phyloP scores from a whole-genome alignment of 2,113 vertebrate species.

The Cololabis saira region DNA sequence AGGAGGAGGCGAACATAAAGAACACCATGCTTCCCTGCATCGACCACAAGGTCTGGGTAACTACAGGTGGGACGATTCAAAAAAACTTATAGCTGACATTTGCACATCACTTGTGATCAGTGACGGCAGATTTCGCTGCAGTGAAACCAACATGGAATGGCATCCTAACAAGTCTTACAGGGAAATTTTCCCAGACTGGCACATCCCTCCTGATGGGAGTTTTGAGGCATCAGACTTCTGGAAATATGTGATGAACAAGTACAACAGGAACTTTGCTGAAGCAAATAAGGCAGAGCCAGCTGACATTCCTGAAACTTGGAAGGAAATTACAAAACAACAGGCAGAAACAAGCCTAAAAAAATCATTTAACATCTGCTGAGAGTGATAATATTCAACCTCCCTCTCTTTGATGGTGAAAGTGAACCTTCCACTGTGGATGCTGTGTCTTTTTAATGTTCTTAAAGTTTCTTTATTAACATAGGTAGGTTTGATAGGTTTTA shows the following conservation, averaged over 20 bases:
- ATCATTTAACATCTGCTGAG: slow-evolving; percentile 53
- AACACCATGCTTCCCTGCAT: slow-evolving; percentile 67
- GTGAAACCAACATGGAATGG: accelerated
- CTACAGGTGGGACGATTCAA: accelerated
- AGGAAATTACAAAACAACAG: neutral
- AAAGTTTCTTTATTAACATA: too few species aligned
- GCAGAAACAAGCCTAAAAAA: slow-evolving; percentile 64
- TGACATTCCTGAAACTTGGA: slow-evolving; percentile 66
- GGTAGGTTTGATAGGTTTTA: too few species aligned
- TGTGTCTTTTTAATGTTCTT: too few species aligned
- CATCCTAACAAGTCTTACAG: slow-evolving; percentile 66
- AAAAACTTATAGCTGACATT: slow-evolving; percentile 23
- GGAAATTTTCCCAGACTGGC: slow-evolving; percentile 67
- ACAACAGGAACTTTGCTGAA: slow-evolving; percentile 55
- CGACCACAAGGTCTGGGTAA: slow-evolving; percentile 26
- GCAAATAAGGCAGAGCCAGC: slow-evolving; percentile 26
- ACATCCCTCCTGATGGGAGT: slow-evolving; percentile 70
- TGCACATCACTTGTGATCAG: slow-evolving; percentile 49
- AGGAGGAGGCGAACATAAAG: slow-evolving; percentile 53
- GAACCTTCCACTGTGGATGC: too few species aligned
- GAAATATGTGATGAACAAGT: slow-evolving; percentile 71
- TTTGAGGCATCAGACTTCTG: slow-evolving; percentile 77
- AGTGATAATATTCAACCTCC: too few species aligned
- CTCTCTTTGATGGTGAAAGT: too few species aligned
- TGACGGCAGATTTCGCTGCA: accelerated